Percentiles rank a stretch among this genome's conserved stretches.
These are phyloP conservation scores for Oscheius sp. DNA, from an alignment of 1,140 invertebrate genomes.

Conservation along the genomic window DNA sequence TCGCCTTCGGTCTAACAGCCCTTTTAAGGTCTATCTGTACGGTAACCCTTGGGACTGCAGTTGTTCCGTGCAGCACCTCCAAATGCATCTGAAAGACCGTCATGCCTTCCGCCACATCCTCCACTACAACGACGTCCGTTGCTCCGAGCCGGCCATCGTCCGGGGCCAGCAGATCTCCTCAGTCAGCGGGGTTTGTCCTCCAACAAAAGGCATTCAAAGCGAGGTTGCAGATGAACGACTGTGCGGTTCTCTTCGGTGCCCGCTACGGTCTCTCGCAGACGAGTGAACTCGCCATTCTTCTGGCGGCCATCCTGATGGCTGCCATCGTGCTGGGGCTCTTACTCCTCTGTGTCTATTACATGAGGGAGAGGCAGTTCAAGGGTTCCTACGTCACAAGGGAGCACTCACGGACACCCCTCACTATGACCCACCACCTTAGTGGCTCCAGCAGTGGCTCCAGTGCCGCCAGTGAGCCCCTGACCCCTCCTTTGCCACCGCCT, in stretches of 20 bases:
- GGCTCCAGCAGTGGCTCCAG: conserved; percentile 15
- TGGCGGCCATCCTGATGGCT: conserved; percentile 44
- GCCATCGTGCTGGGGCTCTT: conserved; percentile 45
- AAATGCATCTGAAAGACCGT: conserved; percentile 34
- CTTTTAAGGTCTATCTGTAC: conserved; percentile 32
- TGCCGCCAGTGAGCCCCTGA: conserved; percentile 14
- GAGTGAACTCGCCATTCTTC: conserved; percentile 49
- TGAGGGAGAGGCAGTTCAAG: conserved; percentile 44
- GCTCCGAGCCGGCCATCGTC: conserved; percentile 43
- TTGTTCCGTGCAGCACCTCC: conserved; percentile 50
- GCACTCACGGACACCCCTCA: conserved; percentile 39
- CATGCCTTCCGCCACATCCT: conserved; percentile 36
- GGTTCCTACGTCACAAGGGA: conserved; percentile 50
- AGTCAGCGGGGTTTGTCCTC: conserved; percentile 38
- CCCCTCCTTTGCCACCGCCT: conserved; percentile 27
- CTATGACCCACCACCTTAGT: conserved; percentile 23
- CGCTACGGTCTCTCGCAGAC: conserved; percentile 55
- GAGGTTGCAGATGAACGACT: conserved; percentile 53
- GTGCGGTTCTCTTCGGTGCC: conserved; percentile 56
- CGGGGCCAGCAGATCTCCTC: conserved; percentile 40
- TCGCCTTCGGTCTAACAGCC: neutral
- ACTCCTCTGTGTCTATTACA: conserved; percentile 45
- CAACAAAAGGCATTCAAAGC: neutral
- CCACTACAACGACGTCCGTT: conserved; percentile 47
- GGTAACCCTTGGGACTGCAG: conserved; percentile 56